phyloP scores from a whole-genome alignment of 2,113 vertebrate species.

The Sula dactylatra region DNA sequence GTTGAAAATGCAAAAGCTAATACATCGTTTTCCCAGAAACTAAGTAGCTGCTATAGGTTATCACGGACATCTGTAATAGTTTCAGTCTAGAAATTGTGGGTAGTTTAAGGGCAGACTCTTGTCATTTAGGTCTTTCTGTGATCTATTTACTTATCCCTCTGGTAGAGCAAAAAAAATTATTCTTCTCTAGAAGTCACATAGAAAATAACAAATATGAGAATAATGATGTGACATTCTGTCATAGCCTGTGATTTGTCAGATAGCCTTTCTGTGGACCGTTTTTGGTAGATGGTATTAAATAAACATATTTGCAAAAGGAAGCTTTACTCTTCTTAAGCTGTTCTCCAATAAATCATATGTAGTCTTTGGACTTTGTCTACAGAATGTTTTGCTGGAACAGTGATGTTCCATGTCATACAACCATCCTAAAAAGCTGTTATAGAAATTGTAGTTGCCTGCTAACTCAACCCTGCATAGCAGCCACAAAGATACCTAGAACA shows the following conservation, averaged over 20 bases:
- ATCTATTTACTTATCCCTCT: conserved; percentile 22
- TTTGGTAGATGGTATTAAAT: neutral
- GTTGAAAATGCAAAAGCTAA: neutral
- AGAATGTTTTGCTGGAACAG: neutral
- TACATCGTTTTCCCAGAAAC: neutral
- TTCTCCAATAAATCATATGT: neutral
- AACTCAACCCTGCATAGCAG: neutral
- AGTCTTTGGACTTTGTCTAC: neutral
- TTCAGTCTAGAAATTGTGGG: neutral
- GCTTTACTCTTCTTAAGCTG: neutral
- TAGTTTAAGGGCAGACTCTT: neutral
- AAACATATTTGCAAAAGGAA: neutral
- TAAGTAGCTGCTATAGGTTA: neutral
- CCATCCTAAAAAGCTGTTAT: neutral
- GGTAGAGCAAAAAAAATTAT: neutral
- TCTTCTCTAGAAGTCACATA: neutral
- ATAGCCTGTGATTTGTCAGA: neutral
- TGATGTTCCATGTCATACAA: neutral
- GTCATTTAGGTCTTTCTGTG: conserved; percentile 4
- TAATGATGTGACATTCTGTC: neutral
- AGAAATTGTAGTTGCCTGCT: neutral
- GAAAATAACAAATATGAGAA: neutral
- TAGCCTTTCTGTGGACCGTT: neutral
- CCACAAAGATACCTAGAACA: neutral
- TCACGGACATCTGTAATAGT: neutral